Conservation (phyloP, 2,888 invertebrate species). For the Microctonus aethiopoides region DNA sequence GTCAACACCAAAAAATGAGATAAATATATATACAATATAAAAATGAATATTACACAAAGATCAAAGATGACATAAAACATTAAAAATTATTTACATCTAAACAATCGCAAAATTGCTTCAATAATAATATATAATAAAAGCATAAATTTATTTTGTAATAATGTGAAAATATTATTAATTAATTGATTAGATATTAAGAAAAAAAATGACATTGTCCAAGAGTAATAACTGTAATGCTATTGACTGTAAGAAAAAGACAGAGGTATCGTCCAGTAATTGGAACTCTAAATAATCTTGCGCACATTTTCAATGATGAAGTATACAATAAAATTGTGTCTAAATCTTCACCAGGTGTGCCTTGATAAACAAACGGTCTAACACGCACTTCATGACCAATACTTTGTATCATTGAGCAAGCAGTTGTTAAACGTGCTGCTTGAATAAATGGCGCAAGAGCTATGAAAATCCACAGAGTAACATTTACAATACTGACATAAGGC, state of each 20-base stretch:
- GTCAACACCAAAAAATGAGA: no score
- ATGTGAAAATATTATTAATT: no score
- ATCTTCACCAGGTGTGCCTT: slow-evolving; percentile 80
- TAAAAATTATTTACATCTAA: no score
- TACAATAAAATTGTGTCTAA: slow-evolving; percentile 82
- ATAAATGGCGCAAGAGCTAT: slow-evolving; percentile 77
- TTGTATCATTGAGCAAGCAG: slow-evolving; percentile 78
- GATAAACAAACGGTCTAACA: slow-evolving; percentile 83
- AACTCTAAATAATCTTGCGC: slow-evolving; percentile 79
- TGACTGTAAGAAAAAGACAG: slow-evolving; percentile 73
- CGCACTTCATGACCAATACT: slow-evolving; percentile 83
- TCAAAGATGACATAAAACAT: no score
- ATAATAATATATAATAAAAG: not conserved
- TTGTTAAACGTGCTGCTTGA: slow-evolving; percentile 82
- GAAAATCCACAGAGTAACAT: slow-evolving; percentile 74
- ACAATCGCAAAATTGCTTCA: no score
- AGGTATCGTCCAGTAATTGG: slow-evolving; percentile 79
- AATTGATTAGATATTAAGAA: slow-evolving; percentile 56
- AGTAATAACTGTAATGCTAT: slow-evolving; percentile 73
- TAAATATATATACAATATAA: no score
- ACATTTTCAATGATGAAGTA: slow-evolving; percentile 79
- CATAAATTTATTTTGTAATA: no score
- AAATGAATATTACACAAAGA: no score
- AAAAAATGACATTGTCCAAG: slow-evolving; percentile 80
- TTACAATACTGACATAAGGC: slow-evolving; percentile 72